phyloP scores from a whole-genome alignment of 1,140 invertebrate genomes.

The Papilio aristodemus region DNA sequence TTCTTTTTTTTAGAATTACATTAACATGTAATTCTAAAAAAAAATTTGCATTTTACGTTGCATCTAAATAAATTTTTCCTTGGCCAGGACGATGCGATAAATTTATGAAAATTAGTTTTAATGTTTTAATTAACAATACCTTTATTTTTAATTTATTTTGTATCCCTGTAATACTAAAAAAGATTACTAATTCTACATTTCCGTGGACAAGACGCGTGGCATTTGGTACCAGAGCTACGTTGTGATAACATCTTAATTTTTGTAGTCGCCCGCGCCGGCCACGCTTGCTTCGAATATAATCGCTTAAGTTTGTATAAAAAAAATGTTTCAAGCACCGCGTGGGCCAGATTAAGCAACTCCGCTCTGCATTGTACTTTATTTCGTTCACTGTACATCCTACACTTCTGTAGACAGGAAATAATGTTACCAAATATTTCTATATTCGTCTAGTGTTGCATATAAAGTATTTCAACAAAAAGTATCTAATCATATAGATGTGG shows the following conservation, averaged over 20 bases:
- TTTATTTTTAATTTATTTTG: no score
- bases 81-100: no score
- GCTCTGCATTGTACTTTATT: neutral
- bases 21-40: no score
- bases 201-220: conserved; percentile 37
- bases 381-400: neutral
- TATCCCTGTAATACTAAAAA: conserved; percentile 13
- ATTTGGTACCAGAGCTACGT: conserved; percentile 45
- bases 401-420: no score
- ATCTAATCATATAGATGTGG: no score
- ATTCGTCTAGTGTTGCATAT: conserved; percentile 2
- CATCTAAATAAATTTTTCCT: no score
- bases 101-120: no score
- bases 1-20: no score
- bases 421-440: no score
- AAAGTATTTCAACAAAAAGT: neutral
- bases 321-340: conserved; percentile 31
- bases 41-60: no score
- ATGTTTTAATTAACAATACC: no score
- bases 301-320: conserved; percentile 39
- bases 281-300: conserved; percentile 48
- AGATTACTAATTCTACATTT: conserved; percentile 38
- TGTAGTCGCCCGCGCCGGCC: conserved; percentile 46
- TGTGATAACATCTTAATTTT: conserved; percentile 70
- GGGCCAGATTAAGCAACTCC: conserved; percentile 7